Conservation (phyloP, 2,888 invertebrate species). For the Cephus nigrinus region DNA sequence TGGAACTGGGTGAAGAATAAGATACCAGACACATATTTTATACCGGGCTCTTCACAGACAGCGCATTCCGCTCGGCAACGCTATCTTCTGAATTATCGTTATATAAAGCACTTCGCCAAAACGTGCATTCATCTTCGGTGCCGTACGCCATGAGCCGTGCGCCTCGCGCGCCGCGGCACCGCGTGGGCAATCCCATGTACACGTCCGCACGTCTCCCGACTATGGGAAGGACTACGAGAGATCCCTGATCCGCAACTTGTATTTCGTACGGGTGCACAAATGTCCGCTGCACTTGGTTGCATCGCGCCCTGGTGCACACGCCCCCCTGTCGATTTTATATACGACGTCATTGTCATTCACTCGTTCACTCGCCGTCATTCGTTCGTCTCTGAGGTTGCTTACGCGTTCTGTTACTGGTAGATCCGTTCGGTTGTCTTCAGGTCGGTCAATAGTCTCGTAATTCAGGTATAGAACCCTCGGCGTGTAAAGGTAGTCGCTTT, state of each 20-base stretch:
- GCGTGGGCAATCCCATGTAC: slow-evolving; percentile 32
- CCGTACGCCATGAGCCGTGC: slow-evolving; percentile 23
- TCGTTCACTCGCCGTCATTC: slow-evolving; percentile 37
- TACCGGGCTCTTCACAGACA: slow-evolving; percentile 42
- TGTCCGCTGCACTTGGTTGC: slow-evolving; percentile 13
- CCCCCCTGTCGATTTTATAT: slow-evolving; percentile 48
- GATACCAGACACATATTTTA: slow-evolving; percentile 64
- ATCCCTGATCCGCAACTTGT: slow-evolving; percentile 39
- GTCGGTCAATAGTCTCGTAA: neutral
- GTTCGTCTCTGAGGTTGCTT: neutral
- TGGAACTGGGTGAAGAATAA: slow-evolving; percentile 63
- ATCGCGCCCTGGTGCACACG: slow-evolving; percentile 28
- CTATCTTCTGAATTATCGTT: slow-evolving; percentile 62
- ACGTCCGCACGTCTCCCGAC: slow-evolving; percentile 34
- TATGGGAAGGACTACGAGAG: slow-evolving; percentile 32
- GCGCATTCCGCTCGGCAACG: slow-evolving; percentile 38
- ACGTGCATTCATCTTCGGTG: slow-evolving; percentile 56
- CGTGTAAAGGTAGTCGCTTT: too few relatives aligned
- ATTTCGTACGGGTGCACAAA: slow-evolving; percentile 34
- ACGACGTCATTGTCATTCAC: slow-evolving; percentile 54
- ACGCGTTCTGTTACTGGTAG: neutral
- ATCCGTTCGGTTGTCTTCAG: neutral
- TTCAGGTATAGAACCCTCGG: neutral
- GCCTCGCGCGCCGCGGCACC: slow-evolving; percentile 25
- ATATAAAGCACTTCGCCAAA: slow-evolving; percentile 59